Conservation (phyloP, 1,140 invertebrate genomes). For the Piezodorus guildinii region DNA sequence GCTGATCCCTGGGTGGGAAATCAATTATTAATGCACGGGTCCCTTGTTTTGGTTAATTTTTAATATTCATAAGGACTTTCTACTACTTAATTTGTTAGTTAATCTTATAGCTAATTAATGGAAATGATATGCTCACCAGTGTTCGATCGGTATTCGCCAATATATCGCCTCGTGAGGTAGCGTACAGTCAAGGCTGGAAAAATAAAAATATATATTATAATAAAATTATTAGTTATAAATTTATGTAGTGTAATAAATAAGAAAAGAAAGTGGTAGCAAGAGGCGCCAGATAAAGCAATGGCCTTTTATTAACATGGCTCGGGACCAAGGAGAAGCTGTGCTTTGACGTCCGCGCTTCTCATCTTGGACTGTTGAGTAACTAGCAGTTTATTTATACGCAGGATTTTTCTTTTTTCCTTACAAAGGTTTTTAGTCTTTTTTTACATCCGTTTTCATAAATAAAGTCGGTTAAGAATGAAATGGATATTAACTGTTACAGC, state of each 20-base stretch:
- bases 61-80: not conserved
- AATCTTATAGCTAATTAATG: slow-evolving; percentile 10
- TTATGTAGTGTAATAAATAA: too few relatives aligned
- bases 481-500: too few relatives aligned
- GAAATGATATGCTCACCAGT: slow-evolving; percentile 44
- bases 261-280: too few relatives aligned
- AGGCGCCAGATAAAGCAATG: too few relatives aligned
- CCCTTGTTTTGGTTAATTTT: not conserved
- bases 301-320: not conserved
- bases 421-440: too few relatives aligned
- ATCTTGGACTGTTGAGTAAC: not conserved
- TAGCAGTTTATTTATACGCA: not conserved
- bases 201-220: not conserved
- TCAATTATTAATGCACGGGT: too few relatives aligned
- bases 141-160: slow-evolving; percentile 69
- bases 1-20: too few relatives aligned
- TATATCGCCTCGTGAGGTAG: slow-evolving; percentile 62
- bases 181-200: slow-evolving; percentile 63
- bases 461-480: too few relatives aligned
- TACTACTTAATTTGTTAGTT: not conserved
- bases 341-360: not conserved
- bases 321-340: not conserved
- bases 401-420: too few relatives aligned
- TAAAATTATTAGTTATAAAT: too few relatives aligned
- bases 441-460: too few relatives aligned